Evolutionary conservation across 2,888 invertebrate species (phyloP).

Genomic region (Autographa pulchrina): DNA sequence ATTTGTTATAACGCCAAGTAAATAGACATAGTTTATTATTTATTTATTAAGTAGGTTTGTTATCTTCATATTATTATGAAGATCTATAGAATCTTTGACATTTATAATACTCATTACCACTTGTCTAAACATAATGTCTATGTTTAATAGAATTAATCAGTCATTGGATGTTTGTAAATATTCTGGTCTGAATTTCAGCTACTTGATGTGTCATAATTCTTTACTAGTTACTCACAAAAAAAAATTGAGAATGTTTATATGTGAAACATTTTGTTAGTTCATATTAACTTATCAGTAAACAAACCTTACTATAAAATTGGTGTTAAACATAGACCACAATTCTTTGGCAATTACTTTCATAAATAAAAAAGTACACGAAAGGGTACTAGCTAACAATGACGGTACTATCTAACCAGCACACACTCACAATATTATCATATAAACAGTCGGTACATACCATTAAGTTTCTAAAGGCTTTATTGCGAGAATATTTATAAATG

Average conservation of each 20-base stretch:
- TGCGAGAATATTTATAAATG: conserved; percentile 82
- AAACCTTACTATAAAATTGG: too few species aligned
- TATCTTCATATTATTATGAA: not conserved
- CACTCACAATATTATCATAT: conserved; percentile 79
- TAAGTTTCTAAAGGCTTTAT: conserved; percentile 81
- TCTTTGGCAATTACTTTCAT: not conserved
- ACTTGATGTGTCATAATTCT: too few species aligned
- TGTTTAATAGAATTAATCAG: too few species aligned
- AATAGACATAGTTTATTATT: not conserved
- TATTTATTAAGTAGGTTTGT: not conserved
- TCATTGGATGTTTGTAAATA: too few species aligned
- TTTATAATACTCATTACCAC: not conserved
- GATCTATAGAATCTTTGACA: not conserved
- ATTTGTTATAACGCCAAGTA: not conserved
- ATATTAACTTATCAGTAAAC: too few species aligned
- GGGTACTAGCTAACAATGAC: conserved; percentile 15
- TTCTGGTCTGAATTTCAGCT: too few species aligned
- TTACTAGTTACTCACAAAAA: too few species aligned
- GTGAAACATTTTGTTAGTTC: too few species aligned
- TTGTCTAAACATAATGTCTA: too few species aligned
- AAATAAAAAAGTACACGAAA: not conserved
- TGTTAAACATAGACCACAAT: too few species aligned
- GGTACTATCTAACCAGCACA: conserved; percentile 52
- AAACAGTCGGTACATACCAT: conserved; percentile 79
- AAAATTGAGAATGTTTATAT: too few species aligned